A percentile compares a stretch with the other conserved stretches of the same genome.
Conservation (phyloP, 1,140 invertebrate species). For the Branchinecta lindahli region DNA sequence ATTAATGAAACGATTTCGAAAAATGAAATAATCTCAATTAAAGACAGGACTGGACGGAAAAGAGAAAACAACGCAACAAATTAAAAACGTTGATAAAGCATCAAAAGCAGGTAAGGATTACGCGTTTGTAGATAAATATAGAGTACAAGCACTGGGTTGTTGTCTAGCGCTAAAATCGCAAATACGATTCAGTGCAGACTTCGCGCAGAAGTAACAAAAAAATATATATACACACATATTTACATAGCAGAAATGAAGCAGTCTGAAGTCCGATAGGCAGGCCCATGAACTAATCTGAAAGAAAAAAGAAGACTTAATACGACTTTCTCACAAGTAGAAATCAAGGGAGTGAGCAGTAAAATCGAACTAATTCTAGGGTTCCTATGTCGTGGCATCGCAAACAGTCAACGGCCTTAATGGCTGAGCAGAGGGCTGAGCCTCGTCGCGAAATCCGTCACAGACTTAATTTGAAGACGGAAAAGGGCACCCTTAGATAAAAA, state of each 20-base stretch:
- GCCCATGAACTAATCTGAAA: conserved; percentile 18
- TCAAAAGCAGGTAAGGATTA: conserved; percentile 6
- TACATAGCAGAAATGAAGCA: conserved; percentile 18
- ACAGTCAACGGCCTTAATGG: too few relatives aligned
- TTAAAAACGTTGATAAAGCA: neutral
- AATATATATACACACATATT: neutral
- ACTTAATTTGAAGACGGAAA: too few relatives aligned
- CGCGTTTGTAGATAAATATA: neutral
- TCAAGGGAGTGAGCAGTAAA: too few relatives aligned
- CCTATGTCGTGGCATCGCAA: too few relatives aligned
- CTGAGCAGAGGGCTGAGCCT: too few relatives aligned
- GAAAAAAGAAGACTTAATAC: conserved; percentile 11
- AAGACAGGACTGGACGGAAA: too few relatives aligned
- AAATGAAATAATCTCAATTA: too few relatives aligned
- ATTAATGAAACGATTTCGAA: too few relatives aligned
- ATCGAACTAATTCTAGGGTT: too few relatives aligned
- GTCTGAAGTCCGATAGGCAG: conserved; percentile 16
- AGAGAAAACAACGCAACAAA: neutral
- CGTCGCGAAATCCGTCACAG: too few relatives aligned
- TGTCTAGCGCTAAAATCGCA: neutral
- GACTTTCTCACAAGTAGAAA: too few relatives aligned
- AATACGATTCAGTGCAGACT: neutral
- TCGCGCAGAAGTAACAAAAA: neutral
- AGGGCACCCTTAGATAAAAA: too few relatives aligned
- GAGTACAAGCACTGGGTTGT: neutral